Percentiles rank a stretch among this genome's conserved stretches.
phyloP scores from a whole-genome alignment of 2,888 invertebrate genomes.

The Corbicula japonica region DNA sequence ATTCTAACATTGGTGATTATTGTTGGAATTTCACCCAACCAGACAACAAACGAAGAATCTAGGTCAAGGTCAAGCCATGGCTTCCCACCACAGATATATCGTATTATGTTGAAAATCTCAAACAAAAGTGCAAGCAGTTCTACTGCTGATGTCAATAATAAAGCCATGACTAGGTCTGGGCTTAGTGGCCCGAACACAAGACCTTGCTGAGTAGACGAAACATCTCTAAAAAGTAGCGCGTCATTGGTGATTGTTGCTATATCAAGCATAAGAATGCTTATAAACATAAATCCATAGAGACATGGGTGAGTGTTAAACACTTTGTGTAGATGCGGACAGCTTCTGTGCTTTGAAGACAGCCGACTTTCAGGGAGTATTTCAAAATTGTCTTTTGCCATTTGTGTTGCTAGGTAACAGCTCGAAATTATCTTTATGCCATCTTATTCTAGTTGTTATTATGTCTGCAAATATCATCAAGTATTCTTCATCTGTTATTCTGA shows the following conservation, averaged over 20 bases:
- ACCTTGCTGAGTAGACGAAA: constrained; percentile 66
- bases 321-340: constrained; percentile 34
- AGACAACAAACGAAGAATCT: constrained; percentile 69
- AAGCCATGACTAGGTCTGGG: constrained; percentile 25
- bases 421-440: no score
- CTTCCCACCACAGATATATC: constrained; percentile 54
- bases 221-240: constrained; percentile 74
- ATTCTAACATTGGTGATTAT: constrained; percentile 70
- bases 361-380: constrained; percentile 26
- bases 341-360: neutral
- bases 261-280: constrained; percentile 65
- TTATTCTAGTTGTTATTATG: no score
- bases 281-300: constrained; percentile 56
- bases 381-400: constrained; percentile 16
- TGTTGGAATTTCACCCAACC: constrained; percentile 72
- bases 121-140: constrained; percentile 51
- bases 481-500: no score
- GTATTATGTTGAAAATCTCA: constrained; percentile 57
- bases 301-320: constrained; percentile 51
- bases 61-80: constrained; percentile 73
- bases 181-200: constrained; percentile 75
- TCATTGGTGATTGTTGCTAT: constrained; percentile 71
- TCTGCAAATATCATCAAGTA: no score
- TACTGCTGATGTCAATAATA: constrained; percentile 38
- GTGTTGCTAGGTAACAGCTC: no score